Percentiles rank a stretch among this genome's conserved stretches.
Evolutionary conservation across 2,113 vertebrate genomes (phyloP).

Genomic region (Caranx melampygus): DNA sequence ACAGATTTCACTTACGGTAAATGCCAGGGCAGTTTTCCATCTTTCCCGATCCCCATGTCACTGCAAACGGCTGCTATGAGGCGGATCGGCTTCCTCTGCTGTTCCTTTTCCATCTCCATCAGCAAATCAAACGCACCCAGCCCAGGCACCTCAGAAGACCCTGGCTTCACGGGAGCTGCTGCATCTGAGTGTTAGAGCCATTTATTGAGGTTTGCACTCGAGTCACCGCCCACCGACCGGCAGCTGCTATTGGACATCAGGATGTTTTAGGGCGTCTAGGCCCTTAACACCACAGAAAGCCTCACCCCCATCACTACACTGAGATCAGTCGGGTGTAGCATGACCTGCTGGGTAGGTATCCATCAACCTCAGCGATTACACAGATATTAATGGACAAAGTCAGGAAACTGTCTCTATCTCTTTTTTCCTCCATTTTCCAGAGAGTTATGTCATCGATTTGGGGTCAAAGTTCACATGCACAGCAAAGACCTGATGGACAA

Average conservation of each 20-base stretch:
- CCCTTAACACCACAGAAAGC: not conserved
- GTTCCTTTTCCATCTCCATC: conserved; percentile 46
- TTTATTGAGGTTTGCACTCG: not conserved
- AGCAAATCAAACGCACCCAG: not conserved
- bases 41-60: conserved; percentile 81
- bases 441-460: not conserved
- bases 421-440: no score
- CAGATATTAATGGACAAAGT: not conserved
- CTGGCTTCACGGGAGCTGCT: not conserved
- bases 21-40: conserved; percentile 82
- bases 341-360: not conserved
- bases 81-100: conserved; percentile 75
- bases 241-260: conserved; percentile 43
- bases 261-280: not conserved
- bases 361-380: not conserved
- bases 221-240: conserved; percentile 32
- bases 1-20: conserved; percentile 80
- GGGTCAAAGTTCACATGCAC: not conserved
- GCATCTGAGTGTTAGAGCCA: accelerated
- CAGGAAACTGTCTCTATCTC: no score
- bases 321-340: not conserved
- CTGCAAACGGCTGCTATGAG: conserved; percentile 82
- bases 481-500: not conserved
- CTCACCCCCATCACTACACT: not conserved
- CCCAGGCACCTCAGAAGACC: not conserved